A percentile compares a stretch with the other conserved stretches of the same genome.
phyloP scores from a whole-genome alignment of 2,113 vertebrate species.

The Indicator indicator region DNA sequence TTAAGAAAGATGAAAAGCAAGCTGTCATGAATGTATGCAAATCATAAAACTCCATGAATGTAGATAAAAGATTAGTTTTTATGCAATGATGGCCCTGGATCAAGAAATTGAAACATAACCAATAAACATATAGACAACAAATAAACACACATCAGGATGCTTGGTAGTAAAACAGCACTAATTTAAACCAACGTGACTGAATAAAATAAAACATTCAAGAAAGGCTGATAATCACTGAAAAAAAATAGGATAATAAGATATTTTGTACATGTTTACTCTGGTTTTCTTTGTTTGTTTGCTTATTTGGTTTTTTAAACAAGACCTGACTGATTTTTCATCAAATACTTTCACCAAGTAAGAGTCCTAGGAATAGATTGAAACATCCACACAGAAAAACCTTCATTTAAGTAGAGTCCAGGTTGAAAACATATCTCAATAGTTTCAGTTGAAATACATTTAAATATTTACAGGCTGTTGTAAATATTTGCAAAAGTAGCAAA shows the following conservation, averaged over 20 bases:
- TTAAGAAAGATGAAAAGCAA: background rate
- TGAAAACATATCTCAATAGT: background rate
- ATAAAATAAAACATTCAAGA: background rate
- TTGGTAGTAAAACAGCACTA: background rate
- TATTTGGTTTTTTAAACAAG: background rate
- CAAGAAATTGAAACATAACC: background rate
- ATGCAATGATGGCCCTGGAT: background rate
- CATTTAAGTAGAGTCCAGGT: background rate
- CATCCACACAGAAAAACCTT: background rate
- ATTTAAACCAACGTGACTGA: background rate
- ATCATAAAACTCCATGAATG: background rate
- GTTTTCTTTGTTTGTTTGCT: background rate
- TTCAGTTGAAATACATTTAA: background rate
- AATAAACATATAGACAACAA: background rate
- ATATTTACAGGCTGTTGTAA: background rate
- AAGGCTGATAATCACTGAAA: background rate
- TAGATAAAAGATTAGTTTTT: conserved; percentile 1
- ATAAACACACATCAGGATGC: background rate
- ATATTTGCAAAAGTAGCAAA: background rate
- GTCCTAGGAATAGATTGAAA: background rate
- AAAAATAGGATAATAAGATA: background rate
- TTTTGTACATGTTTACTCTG: background rate
- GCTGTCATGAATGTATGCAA: background rate
- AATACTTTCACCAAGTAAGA: background rate
- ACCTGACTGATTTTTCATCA: background rate